Conservation (phyloP, 2,113 vertebrate genomes). For the Hippocampus zosterae region DNA sequence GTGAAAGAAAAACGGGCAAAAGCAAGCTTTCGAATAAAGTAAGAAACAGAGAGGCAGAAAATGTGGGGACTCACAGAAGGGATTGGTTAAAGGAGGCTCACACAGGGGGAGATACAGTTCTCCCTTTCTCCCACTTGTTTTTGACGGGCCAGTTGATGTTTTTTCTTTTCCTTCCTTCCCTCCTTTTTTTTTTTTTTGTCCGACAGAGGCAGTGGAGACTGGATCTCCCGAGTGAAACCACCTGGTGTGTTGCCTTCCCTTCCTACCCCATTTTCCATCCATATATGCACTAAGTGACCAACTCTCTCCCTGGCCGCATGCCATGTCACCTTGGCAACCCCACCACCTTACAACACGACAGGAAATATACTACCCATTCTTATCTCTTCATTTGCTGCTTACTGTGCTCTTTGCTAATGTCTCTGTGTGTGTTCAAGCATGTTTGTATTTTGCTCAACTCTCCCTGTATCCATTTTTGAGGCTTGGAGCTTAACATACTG, state of each 20-base stretch:
- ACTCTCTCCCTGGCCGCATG: slow-evolving; percentile 54
- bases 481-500: slow-evolving; percentile 39
- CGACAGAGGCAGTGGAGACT: slow-evolving; percentile 57
- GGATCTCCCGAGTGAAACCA: slow-evolving; percentile 70
- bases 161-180: slow-evolving; percentile 44
- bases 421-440: slow-evolving; percentile 11
- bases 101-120: slow-evolving; percentile 60
- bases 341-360: slow-evolving; percentile 54
- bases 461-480: slow-evolving; percentile 45
- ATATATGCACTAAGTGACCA: slow-evolving; percentile 68
- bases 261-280: slow-evolving; percentile 38
- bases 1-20: neutral
- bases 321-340: slow-evolving; percentile 69
- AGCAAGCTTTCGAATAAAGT: neutral
- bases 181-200: slow-evolving; percentile 43
- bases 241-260: slow-evolving; percentile 60
- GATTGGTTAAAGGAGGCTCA: slow-evolving; percentile 52
- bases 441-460: slow-evolving; percentile 45
- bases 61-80: slow-evolving; percentile 34
- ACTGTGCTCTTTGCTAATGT: slow-evolving; percentile 52
- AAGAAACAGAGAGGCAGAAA: slow-evolving; percentile 23
- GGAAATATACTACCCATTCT: slow-evolving; percentile 62
- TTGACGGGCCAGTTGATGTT: slow-evolving; percentile 54
- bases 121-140: slow-evolving; percentile 58
- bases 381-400: slow-evolving; percentile 64